Evolutionary conservation across 1,140 invertebrate species (phyloP), one percentile per base, ranked within the genome.

Genomic region (Bombus affinis): DNA sequence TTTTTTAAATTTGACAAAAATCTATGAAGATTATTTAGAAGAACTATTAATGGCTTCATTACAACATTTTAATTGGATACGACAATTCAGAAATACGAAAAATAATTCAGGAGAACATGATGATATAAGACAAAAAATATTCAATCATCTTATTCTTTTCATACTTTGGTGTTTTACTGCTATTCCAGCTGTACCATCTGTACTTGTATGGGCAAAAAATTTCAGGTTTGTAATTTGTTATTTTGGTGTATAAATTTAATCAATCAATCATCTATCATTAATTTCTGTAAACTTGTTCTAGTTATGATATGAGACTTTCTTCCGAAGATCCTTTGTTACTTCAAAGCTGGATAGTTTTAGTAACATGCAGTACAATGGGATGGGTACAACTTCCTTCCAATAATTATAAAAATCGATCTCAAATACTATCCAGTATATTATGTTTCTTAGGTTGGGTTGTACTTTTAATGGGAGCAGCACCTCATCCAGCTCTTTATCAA

Each of bases 1-100:
- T 76, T 93, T 92, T 83, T 93, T 95, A 62, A 94, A 97, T 96
- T 90, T 97, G 9, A 97, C 96, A 6, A 97, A 96, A 95, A 96
- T 97, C 94, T 97, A 97, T 65, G 97, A 97, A 93, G 97, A 97
- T 92, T 97, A 97, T 90, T 92, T 97, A 28, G 97, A 97, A 94
- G 96, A 97, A 92, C 95, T 96, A 28, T 90, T 95, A 28, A 87
- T 95, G 73, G 86, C 92, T 9, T 91, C 92, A 2, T 89, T 95
- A 22, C 91, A 90, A 59, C 87, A 90, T 44, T 92, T 93, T 65
- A 89, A 87, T 79, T 86, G 92, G 72, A 70, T 77, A n/a, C 57
- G 28, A 73, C 68, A 28, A 32, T 85, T 92, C 9, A 78, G 83
- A 81, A 76, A 62, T 71, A 76, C 85, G 13, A 91, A 87, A 57